Evolutionary conservation across 1,140 invertebrate species (phyloP), one percentile per base, ranked within the genome.

Genomic region (Belonocnema kinseyi): DNA sequence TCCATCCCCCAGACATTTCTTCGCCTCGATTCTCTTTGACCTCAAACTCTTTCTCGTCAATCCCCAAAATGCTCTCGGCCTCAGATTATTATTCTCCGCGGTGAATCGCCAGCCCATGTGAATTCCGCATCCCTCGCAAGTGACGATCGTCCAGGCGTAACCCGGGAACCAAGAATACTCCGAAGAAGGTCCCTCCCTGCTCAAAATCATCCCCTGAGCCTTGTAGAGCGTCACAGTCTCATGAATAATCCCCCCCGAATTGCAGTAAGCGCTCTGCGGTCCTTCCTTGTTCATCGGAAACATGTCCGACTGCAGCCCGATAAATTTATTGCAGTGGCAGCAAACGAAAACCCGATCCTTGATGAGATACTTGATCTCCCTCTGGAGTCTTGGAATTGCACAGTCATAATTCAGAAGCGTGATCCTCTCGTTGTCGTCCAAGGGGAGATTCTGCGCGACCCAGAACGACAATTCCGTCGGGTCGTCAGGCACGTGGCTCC

Each of bases 81-180:
- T 92, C 56, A 96, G 87, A 77, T 93, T 90, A 56, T 90, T 92
- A 14, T 92, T 87, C 0, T 90, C 91, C 0, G 95, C 94, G 19
- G 93, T 95, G 85, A 97, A 97, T 83, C 93, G 93, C 96, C 96
- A 97, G 0, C 96, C 96, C 76, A 97, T 92, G 84, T 97, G 96
- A 61, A 87, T 90, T 19, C 89, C 83, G 87, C 96, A 97, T 14
- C 87, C 83, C 74, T 89, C 87, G 82, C 96, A 97, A 71, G 93
- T 89, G 11, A 94, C 94, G 73, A 96, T 95, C 50, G 94, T 95
- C 96, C 96, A 97, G 16, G 95, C 93, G 89, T 97, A 97, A 46
- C 96, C 96, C 46, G 97, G 96, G 89, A 97, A 97, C 97, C 97
- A 97, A 79, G 94, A 95, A 84, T 94, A 95, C 82, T 96, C 93